A percentile compares a stretch with the other conserved stretches of the same genome.
These are phyloP conservation scores for Ceyx cyanopectus DNA, from an alignment of 2,113 vertebrate genomes.

Conservation along the genomic window DNA sequence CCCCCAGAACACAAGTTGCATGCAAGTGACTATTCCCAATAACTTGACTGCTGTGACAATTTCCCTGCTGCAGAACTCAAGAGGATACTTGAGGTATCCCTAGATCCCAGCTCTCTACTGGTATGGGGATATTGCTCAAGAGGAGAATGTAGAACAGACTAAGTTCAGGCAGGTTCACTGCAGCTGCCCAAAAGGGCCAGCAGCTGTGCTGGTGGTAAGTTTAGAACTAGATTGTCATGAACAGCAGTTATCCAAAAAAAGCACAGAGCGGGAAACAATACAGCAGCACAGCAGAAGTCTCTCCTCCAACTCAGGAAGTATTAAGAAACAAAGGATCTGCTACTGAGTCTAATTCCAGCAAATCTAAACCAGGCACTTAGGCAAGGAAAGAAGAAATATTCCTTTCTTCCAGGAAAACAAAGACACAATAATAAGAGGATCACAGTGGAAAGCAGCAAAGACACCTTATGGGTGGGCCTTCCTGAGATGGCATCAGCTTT, in stretches of 20 bases:
- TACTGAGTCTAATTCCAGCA: background rate
- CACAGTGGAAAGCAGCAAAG: background rate
- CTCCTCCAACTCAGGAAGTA: background rate
- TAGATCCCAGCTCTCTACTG: background rate
- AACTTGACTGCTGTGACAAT: background rate
- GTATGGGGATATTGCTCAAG: background rate
- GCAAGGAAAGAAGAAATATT: background rate
- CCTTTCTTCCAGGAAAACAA: background rate
- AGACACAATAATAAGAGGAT: accelerated
- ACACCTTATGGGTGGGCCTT: background rate
- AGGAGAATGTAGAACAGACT: background rate
- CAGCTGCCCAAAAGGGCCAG: background rate
- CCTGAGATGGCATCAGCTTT: background rate
- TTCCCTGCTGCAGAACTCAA: background rate
- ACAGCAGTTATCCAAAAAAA: background rate
- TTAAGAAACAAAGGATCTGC: background rate
- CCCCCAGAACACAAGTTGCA: background rate
- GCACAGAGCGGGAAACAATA: background rate
- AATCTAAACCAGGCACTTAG: background rate
- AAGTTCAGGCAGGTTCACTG: background rate
- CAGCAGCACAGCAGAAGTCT: background rate
- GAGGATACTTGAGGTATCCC: background rate
- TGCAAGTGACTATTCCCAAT: background rate
- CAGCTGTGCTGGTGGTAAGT: background rate
- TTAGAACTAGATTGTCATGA: background rate